Evolutionary conservation across 2,888 invertebrate genomes (phyloP).

Genomic region (Piscicola geometra): DNA sequence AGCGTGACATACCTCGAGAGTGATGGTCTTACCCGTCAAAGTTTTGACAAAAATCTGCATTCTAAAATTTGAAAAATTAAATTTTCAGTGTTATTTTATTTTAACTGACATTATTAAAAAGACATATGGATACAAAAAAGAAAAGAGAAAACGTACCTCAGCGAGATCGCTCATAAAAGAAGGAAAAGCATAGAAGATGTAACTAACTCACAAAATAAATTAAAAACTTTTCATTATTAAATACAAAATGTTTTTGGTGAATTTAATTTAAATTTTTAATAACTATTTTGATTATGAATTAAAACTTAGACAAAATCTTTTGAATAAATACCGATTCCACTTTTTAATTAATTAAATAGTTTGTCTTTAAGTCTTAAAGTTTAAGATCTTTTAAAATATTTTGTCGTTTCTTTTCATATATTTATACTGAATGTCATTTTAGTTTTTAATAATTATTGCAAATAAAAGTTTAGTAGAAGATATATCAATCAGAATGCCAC

Average conservation of each 20-base stretch:
- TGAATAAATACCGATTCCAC: too few species aligned
- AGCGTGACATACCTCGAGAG: constrained; percentile 50
- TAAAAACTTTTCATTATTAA: not conserved
- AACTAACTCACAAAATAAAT: not conserved
- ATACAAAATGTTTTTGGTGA: not conserved
- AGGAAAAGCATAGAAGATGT: not conserved
- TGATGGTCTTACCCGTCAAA: constrained; percentile 56
- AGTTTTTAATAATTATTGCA: too few species aligned
- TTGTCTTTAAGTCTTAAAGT: too few species aligned
- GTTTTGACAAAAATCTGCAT: constrained; percentile 70
- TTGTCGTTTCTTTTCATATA: too few species aligned
- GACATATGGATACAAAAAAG: not conserved
- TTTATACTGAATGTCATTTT: too few species aligned
- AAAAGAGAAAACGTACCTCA: not conserved
- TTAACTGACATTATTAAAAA: not conserved
- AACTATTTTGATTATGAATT: too few species aligned
- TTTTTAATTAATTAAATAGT: too few species aligned
- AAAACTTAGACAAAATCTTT: too few species aligned
- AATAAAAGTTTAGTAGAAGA: too few species aligned
- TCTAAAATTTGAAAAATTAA: constrained; percentile 27
- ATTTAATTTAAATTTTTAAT: too few species aligned
- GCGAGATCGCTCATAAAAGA: not conserved
- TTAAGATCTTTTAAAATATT: too few species aligned
- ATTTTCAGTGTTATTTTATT: not conserved
- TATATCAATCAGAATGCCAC: not conserved